A percentile compares a stretch with the other conserved stretches of the same genome.
These are phyloP conservation scores for Acropora tenuis DNA, from an alignment of 64 coral and sea anemone genomes.

Conservation along the genomic window DNA sequence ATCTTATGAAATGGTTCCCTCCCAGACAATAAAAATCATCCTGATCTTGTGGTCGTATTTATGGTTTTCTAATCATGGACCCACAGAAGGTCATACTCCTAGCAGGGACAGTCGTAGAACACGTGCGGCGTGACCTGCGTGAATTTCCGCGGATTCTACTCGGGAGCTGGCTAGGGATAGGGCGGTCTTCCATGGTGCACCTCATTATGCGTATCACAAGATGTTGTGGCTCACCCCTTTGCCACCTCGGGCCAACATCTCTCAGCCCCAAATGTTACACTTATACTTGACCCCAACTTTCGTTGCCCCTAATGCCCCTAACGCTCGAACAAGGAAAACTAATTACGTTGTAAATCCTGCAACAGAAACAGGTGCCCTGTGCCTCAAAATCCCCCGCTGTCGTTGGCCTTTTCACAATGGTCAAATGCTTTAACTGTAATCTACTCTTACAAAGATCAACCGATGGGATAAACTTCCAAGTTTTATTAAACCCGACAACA, in stretches of 20 bases:
- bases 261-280: conserved; percentile 52
- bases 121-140: conserved; percentile 61
- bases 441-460: no score
- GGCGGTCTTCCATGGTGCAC: conserved; percentile 76
- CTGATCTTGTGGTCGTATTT: not conserved
- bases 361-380: no score
- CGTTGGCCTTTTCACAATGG: no score
- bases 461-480: no score
- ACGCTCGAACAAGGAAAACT: not conserved
- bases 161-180: conserved; percentile 65
- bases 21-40: not conserved
- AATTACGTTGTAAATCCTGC: not conserved
- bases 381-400: no score
- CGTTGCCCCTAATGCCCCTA: not conserved
- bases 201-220: conserved; percentile 71
- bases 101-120: conserved; percentile 66
- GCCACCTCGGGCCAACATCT: conserved; percentile 68
- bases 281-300: conserved; percentile 20
- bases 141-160: conserved; percentile 70
- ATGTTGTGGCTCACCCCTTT: conserved; percentile 81
- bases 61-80: not conserved
- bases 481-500: no score
- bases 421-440: no score
- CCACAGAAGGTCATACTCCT: conserved; percentile 35
- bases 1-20: no score